Percentiles rank a stretch among this genome's conserved stretches.
These are phyloP conservation scores for Drosophila rellima DNA, from an alignment of 2,888 invertebrate species.

Conservation along the genomic window DNA sequence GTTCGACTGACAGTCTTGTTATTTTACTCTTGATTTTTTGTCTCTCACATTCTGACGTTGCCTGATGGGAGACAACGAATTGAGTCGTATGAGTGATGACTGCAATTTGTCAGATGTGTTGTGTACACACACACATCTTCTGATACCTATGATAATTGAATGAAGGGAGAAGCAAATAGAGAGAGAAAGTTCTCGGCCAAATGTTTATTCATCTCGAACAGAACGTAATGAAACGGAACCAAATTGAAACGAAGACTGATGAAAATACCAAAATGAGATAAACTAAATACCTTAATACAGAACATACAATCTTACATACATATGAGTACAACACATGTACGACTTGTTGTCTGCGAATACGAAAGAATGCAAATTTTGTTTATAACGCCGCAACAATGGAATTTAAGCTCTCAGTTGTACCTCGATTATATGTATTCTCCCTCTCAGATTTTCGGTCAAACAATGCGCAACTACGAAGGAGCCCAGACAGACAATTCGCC, in stretches of 20 bases:
- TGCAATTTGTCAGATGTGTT: neutral
- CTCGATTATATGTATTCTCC: slow-evolving; percentile 51
- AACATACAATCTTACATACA: neutral
- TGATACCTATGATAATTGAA: slow-evolving; percentile 1
- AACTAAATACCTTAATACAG: slow-evolving; percentile 1
- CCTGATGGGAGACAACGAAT: neutral
- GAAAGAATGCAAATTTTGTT: slow-evolving; percentile 77
- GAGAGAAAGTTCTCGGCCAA: neutral
- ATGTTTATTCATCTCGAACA: slow-evolving; percentile 17
- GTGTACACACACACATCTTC: neutral
- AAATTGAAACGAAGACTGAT: slow-evolving; percentile 27
- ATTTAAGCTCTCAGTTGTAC: slow-evolving; percentile 64
- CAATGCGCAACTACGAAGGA: slow-evolving; percentile 52
- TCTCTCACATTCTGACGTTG: slow-evolving; percentile 14
- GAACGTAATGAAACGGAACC: slow-evolving; percentile 21
- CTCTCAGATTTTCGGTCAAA: slow-evolving; percentile 59
- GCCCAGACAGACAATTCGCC: slow-evolving; percentile 35
- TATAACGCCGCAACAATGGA: slow-evolving; percentile 78
- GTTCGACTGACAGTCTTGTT: slow-evolving; percentile 12
- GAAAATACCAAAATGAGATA: slow-evolving; percentile 38
- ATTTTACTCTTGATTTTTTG: slow-evolving; percentile 1
- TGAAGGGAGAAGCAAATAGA: neutral
- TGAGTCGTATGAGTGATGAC: slow-evolving; percentile 1
- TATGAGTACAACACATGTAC: neutral
- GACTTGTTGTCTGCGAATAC: slow-evolving; percentile 25